Base-by-base conservation (phyloP, 2,113 vertebrate genomes). In the Apistogramma diplotaenia region DNA sequence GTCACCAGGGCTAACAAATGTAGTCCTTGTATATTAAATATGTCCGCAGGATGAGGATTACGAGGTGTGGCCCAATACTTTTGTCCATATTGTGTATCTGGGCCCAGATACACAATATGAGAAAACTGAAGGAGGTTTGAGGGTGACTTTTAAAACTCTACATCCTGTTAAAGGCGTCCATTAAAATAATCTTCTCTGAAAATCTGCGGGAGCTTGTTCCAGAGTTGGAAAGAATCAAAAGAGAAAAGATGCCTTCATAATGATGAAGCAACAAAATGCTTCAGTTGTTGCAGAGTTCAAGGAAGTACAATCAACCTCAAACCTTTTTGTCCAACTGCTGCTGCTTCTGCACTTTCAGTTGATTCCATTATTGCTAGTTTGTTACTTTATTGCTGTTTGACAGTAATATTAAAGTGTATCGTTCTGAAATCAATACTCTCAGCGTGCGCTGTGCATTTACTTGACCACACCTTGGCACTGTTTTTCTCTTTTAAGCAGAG, bases 401-500 rank as follows among this genome's bases (percentile, higher is more conserved):
- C 10, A 25, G 21, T 11, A 19, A 67, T 67, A 67, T 3, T 65
- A 49, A 29, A 19, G 23, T 67, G 23, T 67, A 49, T 67, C 18
- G 15, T 8, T 27, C 23, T 49, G 25, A 70, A 29, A 70, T 10
- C 23, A 49, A 29, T 23, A 70, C 7, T 4, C 13, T 49, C 7
- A 0, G 15, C 15, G 43, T 65, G 11, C 46, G 54, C 10, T 53
- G 4, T 40, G 46, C 40, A 1, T 51, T 79, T 12, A 31, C 43
- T 16, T 10, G 19, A 67, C 74, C 74, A 72, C 74, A 89, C 49
- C 59, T 86, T 53, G 61, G 78, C 78, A 85, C 51, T 55, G 75
- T 59, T 77, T 56, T 62, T 71, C 71, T 56, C 23, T 78, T 84
- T 84, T 55, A 84, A 82, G 53, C 62, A 40, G 67, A 70, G 78